phyloP scores from a whole-genome alignment of 2,888 invertebrate genomes.

The Ophion costatus region DNA sequence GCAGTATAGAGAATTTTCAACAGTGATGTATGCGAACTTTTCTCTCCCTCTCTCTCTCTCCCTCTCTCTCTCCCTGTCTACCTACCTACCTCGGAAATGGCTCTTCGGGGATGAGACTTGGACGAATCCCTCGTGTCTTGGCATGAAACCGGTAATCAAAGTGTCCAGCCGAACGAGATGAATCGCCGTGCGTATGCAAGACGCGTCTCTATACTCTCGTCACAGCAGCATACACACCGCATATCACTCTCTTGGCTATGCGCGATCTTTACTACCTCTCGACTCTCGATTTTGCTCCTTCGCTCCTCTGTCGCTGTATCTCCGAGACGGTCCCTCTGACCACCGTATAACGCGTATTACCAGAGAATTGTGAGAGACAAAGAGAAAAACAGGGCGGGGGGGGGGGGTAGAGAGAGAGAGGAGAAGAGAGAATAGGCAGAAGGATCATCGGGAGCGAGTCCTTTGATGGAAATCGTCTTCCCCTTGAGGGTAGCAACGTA shows the following conservation, averaged over 20 bases:
- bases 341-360: conserved; percentile 45
- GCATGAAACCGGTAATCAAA: conserved; percentile 81
- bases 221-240: conserved; percentile 65
- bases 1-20: conserved; percentile 13
- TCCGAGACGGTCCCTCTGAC: conserved; percentile 53
- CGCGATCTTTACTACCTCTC: conserved; percentile 45
- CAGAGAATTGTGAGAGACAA: conserved; percentile 33
- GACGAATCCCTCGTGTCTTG: conserved; percentile 75
- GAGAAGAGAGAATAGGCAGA: conserved; percentile 10
- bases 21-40: background rate
- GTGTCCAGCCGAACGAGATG: conserved; percentile 81
- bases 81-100: conserved; percentile 47
- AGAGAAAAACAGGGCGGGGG: conserved; percentile 27
- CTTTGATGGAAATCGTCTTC: conserved; percentile 77
- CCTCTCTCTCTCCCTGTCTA: conserved; percentile 15
- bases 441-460: conserved; percentile 64
- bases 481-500: conserved; percentile 66
- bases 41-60: conserved; percentile 6
- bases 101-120: conserved; percentile 54
- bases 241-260: conserved; percentile 46
- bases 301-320: conserved; percentile 55
- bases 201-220: conserved; percentile 67
- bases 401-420: conserved; percentile 23
- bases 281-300: conserved; percentile 21
- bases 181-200: conserved; percentile 74